Evolutionary conservation across 2,113 vertebrate genomes (phyloP).

Genomic region (Myotis davidii): DNA sequence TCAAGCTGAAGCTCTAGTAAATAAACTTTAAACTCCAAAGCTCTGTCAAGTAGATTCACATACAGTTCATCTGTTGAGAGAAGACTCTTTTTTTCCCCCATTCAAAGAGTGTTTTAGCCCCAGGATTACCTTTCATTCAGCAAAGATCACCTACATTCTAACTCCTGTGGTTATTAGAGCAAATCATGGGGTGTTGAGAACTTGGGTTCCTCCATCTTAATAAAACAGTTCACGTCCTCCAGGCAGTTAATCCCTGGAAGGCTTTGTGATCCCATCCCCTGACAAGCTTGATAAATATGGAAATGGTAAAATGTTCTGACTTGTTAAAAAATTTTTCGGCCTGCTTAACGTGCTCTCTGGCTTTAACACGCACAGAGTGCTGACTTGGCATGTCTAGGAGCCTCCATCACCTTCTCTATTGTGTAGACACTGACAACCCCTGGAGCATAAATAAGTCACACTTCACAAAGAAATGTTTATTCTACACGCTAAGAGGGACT

Average conservation of each 20-base stretch:
- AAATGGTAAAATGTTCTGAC: slow-evolving; percentile 82
- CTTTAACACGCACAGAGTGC: slow-evolving; percentile 69
- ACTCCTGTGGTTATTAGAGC: slow-evolving; percentile 66
- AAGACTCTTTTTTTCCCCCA: background rate
- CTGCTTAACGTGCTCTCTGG: slow-evolving; percentile 69
- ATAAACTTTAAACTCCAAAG: slow-evolving; percentile 59
- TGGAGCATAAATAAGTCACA: slow-evolving; percentile 78
- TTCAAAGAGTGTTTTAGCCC: slow-evolving; percentile 66
- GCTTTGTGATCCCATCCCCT: slow-evolving; percentile 76
- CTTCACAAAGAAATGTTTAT: slow-evolving; percentile 83
- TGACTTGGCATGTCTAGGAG: slow-evolving; percentile 79
- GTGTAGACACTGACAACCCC: slow-evolving; percentile 76
- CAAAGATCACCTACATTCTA: slow-evolving; percentile 71
- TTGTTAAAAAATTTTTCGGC: slow-evolving; percentile 77
- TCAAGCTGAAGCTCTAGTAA: slow-evolving; percentile 57
- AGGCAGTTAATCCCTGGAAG: slow-evolving; percentile 81
- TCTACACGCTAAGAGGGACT: slow-evolving; percentile 67
- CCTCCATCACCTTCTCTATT: slow-evolving; percentile 78
- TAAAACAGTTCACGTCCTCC: slow-evolving; percentile 68
- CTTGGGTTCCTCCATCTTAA: slow-evolving; percentile 74
- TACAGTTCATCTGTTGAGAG: slow-evolving; percentile 57
- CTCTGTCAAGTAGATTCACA: slow-evolving; percentile 57
- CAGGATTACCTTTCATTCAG: slow-evolving; percentile 75
- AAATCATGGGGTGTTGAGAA: slow-evolving; percentile 65
- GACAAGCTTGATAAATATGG: slow-evolving; percentile 82